These are phyloP conservation scores for Gymnothorax reevesii DNA, from an alignment of 2,797 vertebrate genomes.

Conservation along the genomic window DNA sequence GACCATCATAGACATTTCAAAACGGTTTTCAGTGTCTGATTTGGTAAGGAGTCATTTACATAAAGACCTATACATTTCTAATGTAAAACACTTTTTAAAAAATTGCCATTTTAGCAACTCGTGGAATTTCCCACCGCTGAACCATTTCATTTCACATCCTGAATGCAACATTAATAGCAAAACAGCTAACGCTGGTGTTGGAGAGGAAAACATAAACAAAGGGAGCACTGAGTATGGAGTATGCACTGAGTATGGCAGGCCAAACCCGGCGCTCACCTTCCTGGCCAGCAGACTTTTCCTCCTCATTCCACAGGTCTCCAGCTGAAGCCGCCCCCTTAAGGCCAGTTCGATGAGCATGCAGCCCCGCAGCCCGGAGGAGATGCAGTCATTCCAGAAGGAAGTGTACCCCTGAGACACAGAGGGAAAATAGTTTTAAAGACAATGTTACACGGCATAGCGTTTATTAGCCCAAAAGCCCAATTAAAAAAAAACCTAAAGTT, in stretches of 20 bases:
- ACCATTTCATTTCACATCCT: not conserved
- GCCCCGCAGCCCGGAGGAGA: constrained; percentile 93
- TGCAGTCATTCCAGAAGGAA: constrained; percentile 98
- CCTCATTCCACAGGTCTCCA: constrained; percentile 92
- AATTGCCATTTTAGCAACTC: no score
- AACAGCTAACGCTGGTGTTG: not conserved
- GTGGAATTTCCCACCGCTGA: no score
- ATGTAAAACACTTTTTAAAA: no score
- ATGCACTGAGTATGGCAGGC: not conserved
- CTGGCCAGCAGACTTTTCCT: constrained; percentile 91
- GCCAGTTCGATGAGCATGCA: constrained; percentile 97
- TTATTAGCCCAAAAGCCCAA: no score
- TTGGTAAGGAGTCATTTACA: no score
- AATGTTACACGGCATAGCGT: not conserved
- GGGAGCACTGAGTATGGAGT: not conserved
- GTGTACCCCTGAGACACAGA: constrained; percentile 86
- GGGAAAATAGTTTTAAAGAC: not conserved
- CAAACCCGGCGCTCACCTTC: constrained; percentile 73
- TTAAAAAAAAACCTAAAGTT: no score
- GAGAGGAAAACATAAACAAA: not conserved
- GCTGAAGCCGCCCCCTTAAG: constrained; percentile 85
- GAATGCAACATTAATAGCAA: not conserved
- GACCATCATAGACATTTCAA: no score
- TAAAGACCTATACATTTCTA: no score
- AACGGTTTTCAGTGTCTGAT: no score